Evolutionary conservation across 1,140 invertebrate species (phyloP), one percentile per base, ranked within the genome.

Genomic region (Diabrotica virgifera): DNA sequence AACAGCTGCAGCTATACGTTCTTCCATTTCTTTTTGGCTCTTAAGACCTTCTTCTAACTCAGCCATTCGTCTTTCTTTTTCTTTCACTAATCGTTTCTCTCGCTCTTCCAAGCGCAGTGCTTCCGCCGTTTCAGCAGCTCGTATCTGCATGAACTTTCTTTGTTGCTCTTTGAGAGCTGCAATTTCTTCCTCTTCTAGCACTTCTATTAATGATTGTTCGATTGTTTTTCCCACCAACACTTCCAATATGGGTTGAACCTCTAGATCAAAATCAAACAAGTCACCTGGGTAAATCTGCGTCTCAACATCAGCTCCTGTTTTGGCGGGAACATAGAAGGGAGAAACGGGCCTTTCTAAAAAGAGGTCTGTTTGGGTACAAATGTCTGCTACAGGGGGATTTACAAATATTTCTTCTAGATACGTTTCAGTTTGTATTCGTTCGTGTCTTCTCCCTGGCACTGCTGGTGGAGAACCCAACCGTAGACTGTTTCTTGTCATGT

Each of bases 261-360:
- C 94, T 70, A 86, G 80, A 79, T 96, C 93, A 80, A 94, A 97
- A 80, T 96, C 89, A 79, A 91, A 93, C n/a, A 93, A 80, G 86
- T 96, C 94, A 61, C 92, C 93, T 5, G 92, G 89, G 70, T 87
- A 86, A 54, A 96, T 95, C 82, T 97, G 93, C 14, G 94, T 96
- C 66, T 79, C 82, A 2, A 82, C 87, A 80, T 96, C 93, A 36
- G 87, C 81, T 36, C 93, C 93, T 64, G 86, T 86, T 80, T 91
- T 93, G 50, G 86, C 85, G 7, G 91, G 89, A 63, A 90, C 85
- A 67, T 88, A 85, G 76, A 89, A 92, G 5, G 86, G 77, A 0
- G 93, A 93, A 37, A 83, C 80, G 2, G 93, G 92, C 70, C 90
- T 83, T 74, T 96, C 92, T 24, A 91, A 76, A 78, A 92, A 92